Base-by-base conservation (phyloP, 1,140 invertebrate species). In the Aphaenogaster rudis region DNA sequence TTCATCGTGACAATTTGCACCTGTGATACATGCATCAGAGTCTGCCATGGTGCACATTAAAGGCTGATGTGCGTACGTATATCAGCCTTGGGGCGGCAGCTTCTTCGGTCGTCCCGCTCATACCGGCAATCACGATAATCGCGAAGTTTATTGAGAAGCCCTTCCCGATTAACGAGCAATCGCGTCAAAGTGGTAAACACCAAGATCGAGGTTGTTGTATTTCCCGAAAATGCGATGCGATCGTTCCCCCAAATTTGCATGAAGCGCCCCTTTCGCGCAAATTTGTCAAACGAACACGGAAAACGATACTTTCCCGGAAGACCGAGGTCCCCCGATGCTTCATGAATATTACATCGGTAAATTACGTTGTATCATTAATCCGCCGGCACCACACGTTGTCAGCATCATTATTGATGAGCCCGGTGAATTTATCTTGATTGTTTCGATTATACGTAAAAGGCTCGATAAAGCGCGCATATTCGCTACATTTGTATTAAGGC, bases 51-150 rank as follows among this genome's bases (percentile, higher is more conserved):
- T 54, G 21, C 28, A 69, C 76, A 86, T 90, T 90, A 90, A 90
- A 89, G 3, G 11, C n/a, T 28, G 57, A 64, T 64, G 61, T 21
- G 61, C 61, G 64, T 48, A 50, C 74, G 57, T 90, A 86, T 63
- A 81, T 90, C 86, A 90, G 69, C 86, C 88, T 81, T 52, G 63
- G 50, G 66, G 74, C 80, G 21, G 8, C 17, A 48, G 77, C 52
- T 66, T 39, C 57, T 64, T 48, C 45, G 13, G 39, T 33, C 52
- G 21, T 21, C 42, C 36, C 50, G 39, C 50, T 86, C 6, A 52
- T 59, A 52, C 50, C 71, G 57, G 57, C 76, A 63, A 88, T 91
- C 82, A 59, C 15, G 77, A 66, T 88, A 71, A 88, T 91, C 71
- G 54, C 39, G 9, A 78, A 67, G 82, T 67, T 86, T 82, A 82